Evolutionary conservation across 2,113 vertebrate genomes (phyloP).

Genomic region (Mellivora capensis): DNA sequence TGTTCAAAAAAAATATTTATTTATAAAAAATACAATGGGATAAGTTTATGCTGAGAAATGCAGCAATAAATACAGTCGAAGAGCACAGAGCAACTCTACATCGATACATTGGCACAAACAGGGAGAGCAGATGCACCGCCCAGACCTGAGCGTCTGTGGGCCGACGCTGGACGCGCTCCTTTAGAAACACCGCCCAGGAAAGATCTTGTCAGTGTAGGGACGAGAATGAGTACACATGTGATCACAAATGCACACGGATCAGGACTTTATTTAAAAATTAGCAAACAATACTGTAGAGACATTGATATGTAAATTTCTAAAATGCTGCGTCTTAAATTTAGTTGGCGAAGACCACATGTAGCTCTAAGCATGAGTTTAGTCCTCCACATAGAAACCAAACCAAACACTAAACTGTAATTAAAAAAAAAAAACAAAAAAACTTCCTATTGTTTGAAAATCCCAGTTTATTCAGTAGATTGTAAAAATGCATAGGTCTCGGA

Average conservation of each 20-base stretch:
- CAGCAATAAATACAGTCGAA: constrained; percentile 96
- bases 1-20: constrained; percentile 89
- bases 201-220: constrained; percentile 78
- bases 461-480: constrained; percentile 74
- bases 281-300: constrained; percentile 80
- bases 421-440: constrained; percentile 57
- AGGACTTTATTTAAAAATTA: constrained; percentile 82
- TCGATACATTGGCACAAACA: constrained; percentile 85
- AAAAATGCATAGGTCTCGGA: constrained; percentile 83
- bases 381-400: constrained; percentile 72
- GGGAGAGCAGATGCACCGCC: constrained; percentile 78
- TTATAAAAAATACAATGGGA: constrained; percentile 91
- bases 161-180: constrained; percentile 78
- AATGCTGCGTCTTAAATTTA: constrained; percentile 73
- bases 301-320: constrained; percentile 74
- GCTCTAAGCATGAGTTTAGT: constrained; percentile 69
- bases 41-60: constrained; percentile 90
- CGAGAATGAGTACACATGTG: constrained; percentile 80
- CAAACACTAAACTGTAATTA: constrained; percentile 78
- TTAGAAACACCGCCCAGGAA: constrained; percentile 75
- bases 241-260: constrained; percentile 81
- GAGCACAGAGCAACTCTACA: constrained; percentile 84
- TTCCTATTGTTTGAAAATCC: constrained; percentile 74
- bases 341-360: constrained; percentile 76
- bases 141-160: constrained; percentile 70